These are phyloP conservation scores for Yponomeuta evonymella DNA, from an alignment of 2,888 invertebrate species.

Conservation along the genomic window DNA sequence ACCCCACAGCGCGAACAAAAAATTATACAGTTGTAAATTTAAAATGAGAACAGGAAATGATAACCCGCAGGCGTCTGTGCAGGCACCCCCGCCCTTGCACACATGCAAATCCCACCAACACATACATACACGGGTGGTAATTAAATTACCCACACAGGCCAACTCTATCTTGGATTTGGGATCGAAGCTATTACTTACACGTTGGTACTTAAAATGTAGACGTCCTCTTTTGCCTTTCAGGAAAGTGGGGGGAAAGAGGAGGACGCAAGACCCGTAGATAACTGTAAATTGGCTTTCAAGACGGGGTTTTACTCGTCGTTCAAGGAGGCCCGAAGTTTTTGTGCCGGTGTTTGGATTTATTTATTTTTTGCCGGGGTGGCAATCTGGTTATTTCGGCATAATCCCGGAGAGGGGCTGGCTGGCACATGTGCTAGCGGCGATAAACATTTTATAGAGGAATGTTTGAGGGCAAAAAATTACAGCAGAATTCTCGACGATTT, in stretches of 20 bases:
- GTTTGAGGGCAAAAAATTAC: slow-evolving; percentile 65
- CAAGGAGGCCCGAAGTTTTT: slow-evolving; percentile 69
- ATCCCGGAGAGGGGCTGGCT: slow-evolving; percentile 55
- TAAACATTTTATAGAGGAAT: slow-evolving; percentile 76
- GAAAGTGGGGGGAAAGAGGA: slow-evolving; percentile 21
- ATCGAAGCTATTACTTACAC: slow-evolving; percentile 35
- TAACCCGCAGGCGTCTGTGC: slow-evolving; percentile 66
- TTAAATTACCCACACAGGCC: slow-evolving; percentile 17
- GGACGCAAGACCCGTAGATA: slow-evolving; percentile 39
- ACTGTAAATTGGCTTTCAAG: slow-evolving; percentile 63
- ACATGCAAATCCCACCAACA: slow-evolving; percentile 33
- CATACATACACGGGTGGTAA: slow-evolving; percentile 10
- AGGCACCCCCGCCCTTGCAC: slow-evolving; percentile 32
- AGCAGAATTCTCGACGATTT: slow-evolving; percentile 68
- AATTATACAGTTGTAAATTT: slow-evolving; percentile 67
- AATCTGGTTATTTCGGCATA: slow-evolving; percentile 74
- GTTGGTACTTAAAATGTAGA: slow-evolving; percentile 17
- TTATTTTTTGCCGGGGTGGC: slow-evolving; percentile 74
- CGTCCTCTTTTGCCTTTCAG: slow-evolving; percentile 25
- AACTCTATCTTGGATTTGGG: slow-evolving; percentile 17
- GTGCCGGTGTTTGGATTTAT: slow-evolving; percentile 61
- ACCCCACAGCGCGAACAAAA: slow-evolving; percentile 46
- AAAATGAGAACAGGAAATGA: slow-evolving; percentile 75
- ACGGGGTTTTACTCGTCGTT: slow-evolving; percentile 55
- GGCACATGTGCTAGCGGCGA: slow-evolving; percentile 64